Base-by-base conservation (phyloP, 2,797 vertebrate genomes). In the Danio kyathit region DNA sequence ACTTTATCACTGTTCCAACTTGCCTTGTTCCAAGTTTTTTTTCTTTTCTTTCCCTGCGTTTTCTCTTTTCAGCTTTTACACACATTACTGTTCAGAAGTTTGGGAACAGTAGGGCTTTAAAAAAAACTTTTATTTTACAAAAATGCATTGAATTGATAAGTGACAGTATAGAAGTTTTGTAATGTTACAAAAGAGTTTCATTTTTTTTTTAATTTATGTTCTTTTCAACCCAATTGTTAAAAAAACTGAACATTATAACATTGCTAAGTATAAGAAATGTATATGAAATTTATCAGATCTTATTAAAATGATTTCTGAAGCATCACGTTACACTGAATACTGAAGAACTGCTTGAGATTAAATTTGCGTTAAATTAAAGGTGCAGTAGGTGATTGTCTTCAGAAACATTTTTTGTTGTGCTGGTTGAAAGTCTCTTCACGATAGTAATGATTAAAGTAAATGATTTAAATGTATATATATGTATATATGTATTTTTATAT, bases 1-100 rank as follows among this genome's bases (percentile, higher is more conserved):
- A 90, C 76, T 91, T 90, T 88, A 89, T 87, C 85, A 86, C 89
- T 72, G 64, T 75, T 84, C 77, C 65, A 86, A 67, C 60, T 64
- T 81, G 69, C 76, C 70, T 78, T 74, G 59, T 71, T 86, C 83
- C 83, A 83, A 82, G 74, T 66, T 80, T 74, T 80, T 74, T 29
- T 29, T 29, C 29, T 29, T 29, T 29, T 52, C 79, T 76, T 85
- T 7, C 21, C 14, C 73, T 57, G 73, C 57, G 21, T 44, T 19
- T 56, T 79, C 67, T 72, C n/a, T 44, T 57, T 44, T 49, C 29
- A 3, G 29, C 1, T 29, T 29, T 29, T 29, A 51, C 16, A 51
- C 21, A 17, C 61, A 59, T 13, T 65, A 13, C 63, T 17, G 9
- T 43, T 44, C 40, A 64, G 5, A 54, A 17, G 16, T 52, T 52